Conservation (phyloP, 2,797 vertebrate species). For the Bradypodion pumilum region DNA sequence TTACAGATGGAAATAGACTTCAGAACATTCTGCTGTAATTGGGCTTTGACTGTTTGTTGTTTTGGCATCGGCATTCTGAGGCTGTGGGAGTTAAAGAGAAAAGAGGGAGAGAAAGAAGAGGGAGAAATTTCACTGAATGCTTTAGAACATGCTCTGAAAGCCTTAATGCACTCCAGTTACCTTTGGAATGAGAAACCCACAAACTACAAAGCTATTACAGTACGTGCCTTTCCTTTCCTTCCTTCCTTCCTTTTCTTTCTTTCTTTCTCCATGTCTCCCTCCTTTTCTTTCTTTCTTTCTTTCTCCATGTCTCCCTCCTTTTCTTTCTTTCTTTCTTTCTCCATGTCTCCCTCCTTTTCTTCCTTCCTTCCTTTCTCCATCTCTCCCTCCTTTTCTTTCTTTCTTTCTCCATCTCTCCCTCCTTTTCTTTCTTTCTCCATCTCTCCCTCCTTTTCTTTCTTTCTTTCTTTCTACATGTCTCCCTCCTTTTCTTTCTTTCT, state of each 20-base stretch:
- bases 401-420: neutral
- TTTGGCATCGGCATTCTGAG: constrained; percentile 55
- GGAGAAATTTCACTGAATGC: constrained; percentile 60
- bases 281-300: too few relatives aligned
- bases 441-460: too few relatives aligned
- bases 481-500: too few relatives aligned
- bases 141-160: constrained; percentile 69
- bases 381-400: too few relatives aligned
- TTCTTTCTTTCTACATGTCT: neutral
- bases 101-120: constrained; percentile 17
- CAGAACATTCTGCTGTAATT: constrained; percentile 69
- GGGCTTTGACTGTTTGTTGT: constrained; percentile 71
- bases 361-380: too few relatives aligned
- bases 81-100: constrained; percentile 51
- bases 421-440: too few relatives aligned
- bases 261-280: neutral
- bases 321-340: neutral
- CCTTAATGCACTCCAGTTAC: constrained; percentile 64
- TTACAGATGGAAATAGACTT: constrained; percentile 72
- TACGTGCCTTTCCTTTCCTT: too few relatives aligned
- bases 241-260: neutral
- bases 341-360: too few relatives aligned
- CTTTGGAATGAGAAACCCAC: constrained; percentile 66
- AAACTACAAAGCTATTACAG: constrained; percentile 60
- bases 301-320: neutral